Percentiles rank a stretch among this genome's conserved stretches.
These are phyloP conservation scores for Eidolon dupreanum DNA, from an alignment of 2,797 vertebrate genomes.

Conservation along the genomic window DNA sequence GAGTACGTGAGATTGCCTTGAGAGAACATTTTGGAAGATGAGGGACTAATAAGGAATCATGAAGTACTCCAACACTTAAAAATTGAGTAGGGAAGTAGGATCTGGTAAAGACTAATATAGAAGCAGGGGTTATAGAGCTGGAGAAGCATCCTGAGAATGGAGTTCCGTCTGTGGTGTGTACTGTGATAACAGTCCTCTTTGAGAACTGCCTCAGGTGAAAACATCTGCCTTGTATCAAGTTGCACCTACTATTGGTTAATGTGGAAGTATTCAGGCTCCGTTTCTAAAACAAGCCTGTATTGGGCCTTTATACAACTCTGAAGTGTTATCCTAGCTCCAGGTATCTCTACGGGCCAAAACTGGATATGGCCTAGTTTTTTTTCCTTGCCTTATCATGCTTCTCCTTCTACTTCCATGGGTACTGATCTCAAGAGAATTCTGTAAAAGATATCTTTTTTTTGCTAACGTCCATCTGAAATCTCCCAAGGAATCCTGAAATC, in stretches of 20 bases:
- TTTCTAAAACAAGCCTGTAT: rapidly evolving
- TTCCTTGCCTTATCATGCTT: rapidly evolving
- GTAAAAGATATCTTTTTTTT: background rate
- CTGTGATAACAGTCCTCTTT: background rate
- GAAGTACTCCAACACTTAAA: background rate
- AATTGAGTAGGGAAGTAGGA: background rate
- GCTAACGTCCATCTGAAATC: background rate
- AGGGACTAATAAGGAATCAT: background rate
- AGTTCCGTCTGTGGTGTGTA: background rate
- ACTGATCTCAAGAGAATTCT: background rate
- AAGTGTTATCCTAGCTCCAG: background rate
- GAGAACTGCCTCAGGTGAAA: background rate
- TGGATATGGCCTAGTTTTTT: background rate
- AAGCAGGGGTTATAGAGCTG: background rate
- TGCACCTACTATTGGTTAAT: background rate
- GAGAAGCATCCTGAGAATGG: background rate
- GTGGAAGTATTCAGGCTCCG: background rate
- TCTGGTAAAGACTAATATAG: background rate
- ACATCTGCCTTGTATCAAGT: background rate
- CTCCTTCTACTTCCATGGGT: background rate
- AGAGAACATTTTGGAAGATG: background rate
- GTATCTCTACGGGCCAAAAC: rapidly evolving
- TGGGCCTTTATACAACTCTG: background rate
- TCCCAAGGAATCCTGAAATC: background rate
- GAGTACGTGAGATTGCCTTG: background rate